phyloP scores from a whole-genome alignment of 2,888 invertebrate genomes.

The Pandemis corylana region DNA sequence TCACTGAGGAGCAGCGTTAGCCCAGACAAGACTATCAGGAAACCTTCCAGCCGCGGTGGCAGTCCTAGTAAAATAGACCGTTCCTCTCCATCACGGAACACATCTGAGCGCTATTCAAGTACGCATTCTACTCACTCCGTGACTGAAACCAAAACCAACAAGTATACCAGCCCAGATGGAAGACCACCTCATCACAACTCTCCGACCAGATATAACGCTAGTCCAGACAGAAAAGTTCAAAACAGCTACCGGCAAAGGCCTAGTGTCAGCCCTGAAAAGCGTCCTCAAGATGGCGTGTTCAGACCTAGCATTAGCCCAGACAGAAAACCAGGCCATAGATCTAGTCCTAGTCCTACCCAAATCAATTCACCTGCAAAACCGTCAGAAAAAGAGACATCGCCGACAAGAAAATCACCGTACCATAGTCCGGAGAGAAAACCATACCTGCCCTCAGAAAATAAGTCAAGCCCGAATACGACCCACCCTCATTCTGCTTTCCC shows the following conservation, averaged over 20 bases:
- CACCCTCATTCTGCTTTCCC: conserved; percentile 1
- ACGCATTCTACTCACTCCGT: conserved; percentile 63
- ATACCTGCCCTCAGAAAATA: conserved; percentile 11
- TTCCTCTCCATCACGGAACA: conserved; percentile 64
- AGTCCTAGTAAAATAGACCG: conserved; percentile 68
- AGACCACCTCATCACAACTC: conserved; percentile 60
- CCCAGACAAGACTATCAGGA: conserved; percentile 72
- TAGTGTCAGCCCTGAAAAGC: conserved; percentile 69
- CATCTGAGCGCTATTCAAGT: conserved; percentile 62
- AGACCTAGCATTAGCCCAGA: conserved; percentile 59
- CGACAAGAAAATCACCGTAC: conserved; percentile 45
- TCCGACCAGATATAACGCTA: conserved; percentile 59
- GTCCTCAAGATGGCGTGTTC: conserved; percentile 48
- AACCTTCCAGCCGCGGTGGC: conserved; percentile 68
- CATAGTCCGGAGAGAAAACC: conserved; percentile 56
- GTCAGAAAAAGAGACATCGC: conserved; percentile 42
- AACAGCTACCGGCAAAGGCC: conserved; percentile 55
- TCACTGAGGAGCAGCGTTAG: conserved; percentile 83
- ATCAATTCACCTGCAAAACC: conserved; percentile 46
- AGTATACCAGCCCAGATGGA: conserved; percentile 59
- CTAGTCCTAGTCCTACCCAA: conserved; percentile 39
- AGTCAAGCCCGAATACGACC: conserved; percentile 5
- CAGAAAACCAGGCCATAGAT: conserved; percentile 45
- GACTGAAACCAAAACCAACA: conserved; percentile 61
- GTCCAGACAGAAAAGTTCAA: conserved; percentile 64